phyloP scores from a whole-genome alignment of 2,797 vertebrate species.

The Anguilla anguilla region DNA sequence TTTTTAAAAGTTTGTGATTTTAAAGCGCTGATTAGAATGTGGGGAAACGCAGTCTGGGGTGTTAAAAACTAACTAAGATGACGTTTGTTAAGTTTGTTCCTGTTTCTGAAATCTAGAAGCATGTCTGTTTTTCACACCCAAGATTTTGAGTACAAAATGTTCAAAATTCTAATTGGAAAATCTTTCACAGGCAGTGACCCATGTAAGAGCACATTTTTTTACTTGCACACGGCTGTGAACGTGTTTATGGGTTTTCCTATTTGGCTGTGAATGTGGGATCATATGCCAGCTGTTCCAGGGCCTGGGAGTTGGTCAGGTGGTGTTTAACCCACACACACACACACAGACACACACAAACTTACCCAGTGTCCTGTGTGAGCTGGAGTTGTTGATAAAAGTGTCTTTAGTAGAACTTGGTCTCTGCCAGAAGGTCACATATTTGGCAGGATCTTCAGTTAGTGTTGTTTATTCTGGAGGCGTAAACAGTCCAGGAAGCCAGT shows the following conservation, averaged over 20 bases:
- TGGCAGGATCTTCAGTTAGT: conserved; percentile 19
- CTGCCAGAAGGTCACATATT: background rate
- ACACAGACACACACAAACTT: background rate
- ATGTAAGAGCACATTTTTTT: background rate
- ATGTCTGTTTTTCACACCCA: background rate
- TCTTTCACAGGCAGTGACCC: background rate
- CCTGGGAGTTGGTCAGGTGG: background rate
- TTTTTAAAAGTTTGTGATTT: background rate
- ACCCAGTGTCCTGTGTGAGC: background rate
- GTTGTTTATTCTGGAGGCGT: background rate
- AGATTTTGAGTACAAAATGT: background rate
- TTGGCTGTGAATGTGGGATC: background rate
- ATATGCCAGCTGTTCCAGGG: background rate
- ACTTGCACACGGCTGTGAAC: background rate
- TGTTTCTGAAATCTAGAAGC: background rate
- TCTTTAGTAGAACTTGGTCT: background rate
- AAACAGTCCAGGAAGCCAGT: background rate
- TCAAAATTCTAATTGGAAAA: background rate
- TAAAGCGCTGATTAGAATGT: background rate
- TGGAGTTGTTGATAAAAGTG: background rate
- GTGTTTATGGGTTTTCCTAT: background rate
- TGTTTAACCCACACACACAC: background rate
- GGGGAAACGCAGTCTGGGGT: background rate
- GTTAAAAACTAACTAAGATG: background rate
- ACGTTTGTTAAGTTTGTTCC: background rate